Percentiles rank a stretch among this genome's conserved stretches.
phyloP scores from a whole-genome alignment of 2,113 vertebrate genomes.

The Platichthys stellatus region DNA sequence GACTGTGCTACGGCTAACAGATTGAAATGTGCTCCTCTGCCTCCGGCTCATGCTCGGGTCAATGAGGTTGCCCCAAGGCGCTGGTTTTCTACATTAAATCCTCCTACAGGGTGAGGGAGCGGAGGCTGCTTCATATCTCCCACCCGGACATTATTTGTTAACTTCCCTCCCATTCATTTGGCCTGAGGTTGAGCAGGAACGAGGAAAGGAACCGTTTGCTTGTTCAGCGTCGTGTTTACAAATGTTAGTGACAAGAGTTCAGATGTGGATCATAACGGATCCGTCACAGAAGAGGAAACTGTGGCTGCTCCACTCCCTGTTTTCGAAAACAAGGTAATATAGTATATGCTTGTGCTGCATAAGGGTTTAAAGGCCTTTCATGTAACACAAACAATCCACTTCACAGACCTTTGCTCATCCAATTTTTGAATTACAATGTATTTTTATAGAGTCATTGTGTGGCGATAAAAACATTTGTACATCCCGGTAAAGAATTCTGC shows the following conservation, averaged over 20 bases:
- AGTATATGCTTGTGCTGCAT: too few species aligned
- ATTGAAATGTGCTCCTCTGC: constrained; percentile 57
- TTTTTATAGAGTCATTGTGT: too few species aligned
- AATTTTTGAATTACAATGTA: too few species aligned
- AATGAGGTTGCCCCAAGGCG: constrained; percentile 43
- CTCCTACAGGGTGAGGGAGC: constrained; percentile 35
- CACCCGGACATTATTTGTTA: neutral
- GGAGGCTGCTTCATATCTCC: constrained; percentile 15
- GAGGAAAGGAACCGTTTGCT: neutral
- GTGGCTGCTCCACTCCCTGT: neutral
- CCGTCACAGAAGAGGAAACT: constrained; percentile 39
- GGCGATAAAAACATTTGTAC: too few species aligned
- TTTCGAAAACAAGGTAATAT: constrained; percentile 8
- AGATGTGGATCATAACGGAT: constrained; percentile 19
- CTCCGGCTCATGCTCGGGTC: constrained; percentile 53
- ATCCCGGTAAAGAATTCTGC: too few species aligned
- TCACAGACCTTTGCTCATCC: too few species aligned
- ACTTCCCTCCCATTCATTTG: neutral
- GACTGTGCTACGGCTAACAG: constrained; percentile 60
- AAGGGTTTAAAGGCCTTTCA: too few species aligned
- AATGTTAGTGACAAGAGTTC: constrained; percentile 15
- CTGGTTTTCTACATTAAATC: constrained; percentile 55
- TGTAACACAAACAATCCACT: too few species aligned
- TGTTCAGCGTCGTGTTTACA: constrained; percentile 12
- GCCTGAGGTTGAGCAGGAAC: neutral